A percentile compares a stretch with the other conserved stretches of the same genome.
Evolutionary conservation across 2,797 vertebrate genomes (phyloP).

Genomic region (Lepilemur septentrionalis): DNA sequence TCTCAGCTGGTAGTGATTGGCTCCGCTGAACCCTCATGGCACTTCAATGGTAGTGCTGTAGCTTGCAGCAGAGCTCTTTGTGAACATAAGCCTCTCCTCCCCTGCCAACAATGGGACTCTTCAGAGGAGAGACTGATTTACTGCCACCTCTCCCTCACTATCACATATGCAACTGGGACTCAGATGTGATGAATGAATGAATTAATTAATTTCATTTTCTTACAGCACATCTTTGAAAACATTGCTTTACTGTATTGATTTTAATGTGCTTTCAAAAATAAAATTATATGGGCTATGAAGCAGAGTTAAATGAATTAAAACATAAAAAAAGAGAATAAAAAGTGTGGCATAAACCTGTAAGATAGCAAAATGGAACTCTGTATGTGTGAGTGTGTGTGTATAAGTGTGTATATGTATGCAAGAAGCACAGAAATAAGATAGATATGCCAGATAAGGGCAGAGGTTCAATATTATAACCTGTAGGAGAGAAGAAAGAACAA

Average conservation of each 20-base stretch:
- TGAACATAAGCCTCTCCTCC: rapidly evolving
- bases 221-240: background rate
- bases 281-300: background rate
- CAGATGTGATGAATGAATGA: background rate
- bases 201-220: background rate
- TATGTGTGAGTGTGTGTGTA: background rate
- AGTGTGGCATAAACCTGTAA: background rate
- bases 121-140: rapidly evolving
- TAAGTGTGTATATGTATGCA: background rate
- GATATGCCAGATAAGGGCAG: background rate
- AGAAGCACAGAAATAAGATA: background rate
- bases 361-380: background rate
- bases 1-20: rapidly evolving
- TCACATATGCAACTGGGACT: rapidly evolving
- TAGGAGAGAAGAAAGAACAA: background rate
- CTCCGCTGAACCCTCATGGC: rapidly evolving
- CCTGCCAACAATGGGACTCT: background rate
- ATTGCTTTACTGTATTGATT: background rate
- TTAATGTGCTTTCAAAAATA: background rate
- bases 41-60: rapidly evolving
- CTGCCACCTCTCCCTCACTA: too few species aligned
- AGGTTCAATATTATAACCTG: background rate
- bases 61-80: rapidly evolving
- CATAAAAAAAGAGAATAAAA: background rate
- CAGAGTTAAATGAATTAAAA: background rate